Conservation (phyloP, 2,797 vertebrate species). For the Syngnathus acus region DNA sequence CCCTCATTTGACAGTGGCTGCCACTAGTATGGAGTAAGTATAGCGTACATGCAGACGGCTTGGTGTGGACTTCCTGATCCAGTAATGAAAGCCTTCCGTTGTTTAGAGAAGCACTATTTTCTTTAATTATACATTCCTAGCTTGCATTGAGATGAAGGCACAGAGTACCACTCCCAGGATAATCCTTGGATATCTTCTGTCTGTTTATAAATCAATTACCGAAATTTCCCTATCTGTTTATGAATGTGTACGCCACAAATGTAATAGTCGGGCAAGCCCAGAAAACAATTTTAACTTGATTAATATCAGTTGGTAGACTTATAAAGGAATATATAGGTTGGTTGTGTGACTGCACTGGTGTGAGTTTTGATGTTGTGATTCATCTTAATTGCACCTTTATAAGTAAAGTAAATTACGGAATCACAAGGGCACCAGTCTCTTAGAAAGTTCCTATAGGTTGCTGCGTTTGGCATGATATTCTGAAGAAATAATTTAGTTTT, state of each 20-base stretch:
- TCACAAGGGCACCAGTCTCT: no score
- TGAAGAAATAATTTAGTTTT: not conserved
- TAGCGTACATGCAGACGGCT: slow-evolving; percentile 40
- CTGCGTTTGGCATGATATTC: not conserved
- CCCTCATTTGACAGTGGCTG: slow-evolving; percentile 18
- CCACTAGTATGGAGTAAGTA: slow-evolving; percentile 37
- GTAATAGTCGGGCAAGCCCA: slow-evolving; percentile 10
- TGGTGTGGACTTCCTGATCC: slow-evolving; percentile 49
- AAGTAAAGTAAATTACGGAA: no score
- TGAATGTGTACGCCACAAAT: not conserved
- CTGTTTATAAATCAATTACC: slow-evolving; percentile 22
- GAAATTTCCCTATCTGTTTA: slow-evolving; percentile 27
- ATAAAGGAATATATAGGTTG: not conserved
- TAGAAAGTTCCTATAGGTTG: no score
- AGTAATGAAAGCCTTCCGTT: slow-evolving; percentile 63
- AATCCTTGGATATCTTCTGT: slow-evolving; percentile 23
- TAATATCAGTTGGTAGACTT: slow-evolving; percentile 1
- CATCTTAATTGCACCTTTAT: not conserved
- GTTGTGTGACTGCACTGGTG: not conserved
- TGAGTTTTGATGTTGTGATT: not conserved
- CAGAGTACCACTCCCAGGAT: slow-evolving; percentile 42
- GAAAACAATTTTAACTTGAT: not conserved
- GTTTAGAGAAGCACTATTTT: slow-evolving; percentile 50
- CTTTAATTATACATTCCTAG: slow-evolving; percentile 49
- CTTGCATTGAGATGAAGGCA: slow-evolving; percentile 28